These are phyloP conservation scores for Sarcophilus harrisii DNA, from an alignment of 2,797 vertebrate genomes.

Conservation along the genomic window DNA sequence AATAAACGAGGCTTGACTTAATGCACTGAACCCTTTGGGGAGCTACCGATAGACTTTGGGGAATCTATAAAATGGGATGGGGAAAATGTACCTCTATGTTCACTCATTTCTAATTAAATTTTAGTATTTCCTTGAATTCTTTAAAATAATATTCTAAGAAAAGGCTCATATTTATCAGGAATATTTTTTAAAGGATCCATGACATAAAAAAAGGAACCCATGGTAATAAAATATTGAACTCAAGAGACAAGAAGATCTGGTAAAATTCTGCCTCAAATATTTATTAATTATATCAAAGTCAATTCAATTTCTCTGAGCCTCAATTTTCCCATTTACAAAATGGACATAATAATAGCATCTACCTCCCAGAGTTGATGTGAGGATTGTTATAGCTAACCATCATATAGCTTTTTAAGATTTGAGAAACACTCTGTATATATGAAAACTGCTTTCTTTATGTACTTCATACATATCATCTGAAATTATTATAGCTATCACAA, in stretches of 20 bases:
- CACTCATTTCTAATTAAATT: neutral
- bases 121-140: neutral
- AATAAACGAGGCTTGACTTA: neutral
- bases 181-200: neutral
- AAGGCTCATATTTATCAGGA: neutral
- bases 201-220: neutral
- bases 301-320: neutral
- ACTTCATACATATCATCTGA: slow-evolving; percentile 51
- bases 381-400: neutral
- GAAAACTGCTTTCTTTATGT: neutral
- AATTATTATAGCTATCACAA: slow-evolving; percentile 68
- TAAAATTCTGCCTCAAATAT: neutral
- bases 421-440: too few relatives aligned
- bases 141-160: neutral
- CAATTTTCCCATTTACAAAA: neutral
- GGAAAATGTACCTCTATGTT: neutral
- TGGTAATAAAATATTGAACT: neutral
- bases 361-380: neutral
- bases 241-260: neutral
- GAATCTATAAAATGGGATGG: neutral
- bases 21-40: neutral
- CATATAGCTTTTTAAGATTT: neutral
- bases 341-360: neutral
- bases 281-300: neutral
- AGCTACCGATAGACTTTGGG: neutral